phyloP scores from a whole-genome alignment of 2,888 invertebrate species.

The Meganola albula region DNA sequence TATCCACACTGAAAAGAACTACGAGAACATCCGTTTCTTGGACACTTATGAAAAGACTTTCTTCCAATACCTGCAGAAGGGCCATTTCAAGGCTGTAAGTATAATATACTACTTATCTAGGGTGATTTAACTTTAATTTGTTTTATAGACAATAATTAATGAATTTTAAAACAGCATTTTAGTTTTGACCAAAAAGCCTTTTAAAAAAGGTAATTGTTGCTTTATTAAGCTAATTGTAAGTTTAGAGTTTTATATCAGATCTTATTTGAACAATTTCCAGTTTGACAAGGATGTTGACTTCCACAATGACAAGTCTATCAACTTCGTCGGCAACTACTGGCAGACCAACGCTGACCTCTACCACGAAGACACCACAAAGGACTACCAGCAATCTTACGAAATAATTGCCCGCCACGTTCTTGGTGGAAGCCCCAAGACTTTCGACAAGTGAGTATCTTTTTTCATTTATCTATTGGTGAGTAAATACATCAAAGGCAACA shows the following conservation, averaged over 20 bases:
- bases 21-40: slow-evolving; percentile 73
- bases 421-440: slow-evolving; percentile 40
- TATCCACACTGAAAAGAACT: slow-evolving; percentile 66
- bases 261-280: too few species aligned
- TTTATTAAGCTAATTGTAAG: too few species aligned
- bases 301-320: slow-evolving; percentile 61
- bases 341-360: slow-evolving; percentile 75
- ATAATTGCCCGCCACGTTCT: slow-evolving; percentile 71
- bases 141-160: too few species aligned
- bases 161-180: too few species aligned
- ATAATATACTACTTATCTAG: too few species aligned
- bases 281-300: slow-evolving; percentile 53
- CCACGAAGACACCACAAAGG: slow-evolving; percentile 41
- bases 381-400: slow-evolving; percentile 75
- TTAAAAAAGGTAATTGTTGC: too few species aligned
- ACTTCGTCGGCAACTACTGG: slow-evolving; percentile 76
- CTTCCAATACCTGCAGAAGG: slow-evolving; percentile 70
- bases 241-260: too few species aligned
- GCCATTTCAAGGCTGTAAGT: slow-evolving; percentile 78
- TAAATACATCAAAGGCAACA: too few species aligned
- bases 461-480: background rate
- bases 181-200: too few species aligned
- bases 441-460: slow-evolving; percentile 39
- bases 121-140: too few species aligned
- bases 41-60: slow-evolving; percentile 77